Base-by-base conservation (phyloP, 2,888 invertebrate species). In the Polymixis lichenea region DNA sequence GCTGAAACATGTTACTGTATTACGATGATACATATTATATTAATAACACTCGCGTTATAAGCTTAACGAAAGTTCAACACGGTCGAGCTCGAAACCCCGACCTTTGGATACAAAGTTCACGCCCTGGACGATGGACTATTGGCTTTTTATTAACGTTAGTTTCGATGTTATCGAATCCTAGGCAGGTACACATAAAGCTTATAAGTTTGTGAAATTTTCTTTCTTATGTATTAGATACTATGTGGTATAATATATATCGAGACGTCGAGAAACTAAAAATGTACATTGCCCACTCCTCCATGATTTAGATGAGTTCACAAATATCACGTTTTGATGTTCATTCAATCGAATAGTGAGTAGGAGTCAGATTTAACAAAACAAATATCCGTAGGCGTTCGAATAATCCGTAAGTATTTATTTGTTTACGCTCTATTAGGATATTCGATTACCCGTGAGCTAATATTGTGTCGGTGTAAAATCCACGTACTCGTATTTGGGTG, bases 21-120 rank as follows among this genome's bases (percentile, higher is more conserved):
- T 62, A 58, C 61, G 53, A 66, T 75, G 53, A 60, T 85, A 70
- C 61, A 25, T 80, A 49, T 80, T 60, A 80, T 25, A 84, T 84
- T 74, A 84, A 82, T 80, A 81, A 56, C 61, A 64, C 28, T 53
- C 56, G 70, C 60, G 65, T 68, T 85, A 71, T 53, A 28, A 78
- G 86, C 62, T 84, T 80, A 69, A 65, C 73, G 49, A 73, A 82
- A 83, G 86, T 86, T 83, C 64, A 80, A 64, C 62, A 56, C 58
- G 76, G 84, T 73, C 65, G 71, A 32, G 70, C 58, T 62, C 38
- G 60, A 86, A 76, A 71, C 61, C 73, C 17, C 81, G 81, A 85
- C 77, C 85, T 84, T 86, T 75, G 19, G 74, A 70, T 78, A 68
- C 68, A 64, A 75, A 72, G 86, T 83, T 86, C 74, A 86, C 72